Evolutionary conservation across 1,140 invertebrate species (phyloP).

Genomic region (Bombus sibiricus): DNA sequence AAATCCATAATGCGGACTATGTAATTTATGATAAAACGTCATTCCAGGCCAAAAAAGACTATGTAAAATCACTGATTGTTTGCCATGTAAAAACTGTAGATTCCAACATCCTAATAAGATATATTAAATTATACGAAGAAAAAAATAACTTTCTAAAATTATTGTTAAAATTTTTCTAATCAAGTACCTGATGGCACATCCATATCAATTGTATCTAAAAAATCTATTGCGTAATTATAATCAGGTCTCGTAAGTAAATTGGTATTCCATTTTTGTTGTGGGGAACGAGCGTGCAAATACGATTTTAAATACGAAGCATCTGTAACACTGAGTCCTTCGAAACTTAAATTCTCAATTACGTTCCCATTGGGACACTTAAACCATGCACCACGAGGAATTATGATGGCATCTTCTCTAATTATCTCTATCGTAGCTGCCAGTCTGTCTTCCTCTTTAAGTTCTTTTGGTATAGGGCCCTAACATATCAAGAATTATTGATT

Average conservation of each 20-base stretch:
- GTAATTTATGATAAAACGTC: conserved; percentile 87
- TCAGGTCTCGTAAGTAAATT: conserved; percentile 88
- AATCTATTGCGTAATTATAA: conserved; percentile 91
- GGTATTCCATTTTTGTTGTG: conserved; percentile 87
- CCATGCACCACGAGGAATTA: conserved; percentile 88
- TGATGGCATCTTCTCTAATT: conserved; percentile 87
- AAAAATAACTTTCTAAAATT: not conserved
- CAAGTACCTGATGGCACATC: conserved; percentile 84
- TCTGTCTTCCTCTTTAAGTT: conserved; percentile 90
- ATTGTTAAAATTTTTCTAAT: not conserved
- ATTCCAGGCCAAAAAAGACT: conserved; percentile 90
- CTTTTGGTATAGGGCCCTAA: conserved; percentile 69
- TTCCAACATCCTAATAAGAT: conserved; percentile 84
- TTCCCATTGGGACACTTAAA: conserved; percentile 86
- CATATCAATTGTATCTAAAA: conserved; percentile 88
- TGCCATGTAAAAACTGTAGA: conserved; percentile 84
- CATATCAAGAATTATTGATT: not conserved
- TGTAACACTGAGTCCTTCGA: conserved; percentile 84
- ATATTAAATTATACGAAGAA: not conserved
- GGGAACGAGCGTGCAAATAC: conserved; percentile 87
- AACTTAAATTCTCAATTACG: conserved; percentile 86
- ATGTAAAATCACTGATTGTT: conserved; percentile 85
- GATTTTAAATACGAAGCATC: conserved; percentile 86
- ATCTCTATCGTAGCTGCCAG: conserved; percentile 86
- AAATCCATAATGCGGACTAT: conserved; percentile 86